Percentiles rank a stretch among this genome's conserved stretches.
These are phyloP conservation scores for Pharmacophagus antenor DNA, from an alignment of 2,888 invertebrate genomes.

Conservation along the genomic window DNA sequence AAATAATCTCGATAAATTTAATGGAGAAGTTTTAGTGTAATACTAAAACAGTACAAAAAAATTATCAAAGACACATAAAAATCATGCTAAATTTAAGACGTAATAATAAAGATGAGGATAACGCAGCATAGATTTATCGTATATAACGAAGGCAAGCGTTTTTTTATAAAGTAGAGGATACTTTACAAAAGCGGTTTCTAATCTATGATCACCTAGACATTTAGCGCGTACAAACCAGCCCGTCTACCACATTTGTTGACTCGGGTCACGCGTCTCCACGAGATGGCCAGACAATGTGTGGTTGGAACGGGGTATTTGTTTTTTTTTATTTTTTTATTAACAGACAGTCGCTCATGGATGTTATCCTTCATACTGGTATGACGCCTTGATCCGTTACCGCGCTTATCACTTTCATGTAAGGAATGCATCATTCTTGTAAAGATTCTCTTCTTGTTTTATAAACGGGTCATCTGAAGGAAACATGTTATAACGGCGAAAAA, in stretches of 20 bases:
- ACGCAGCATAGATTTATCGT: background rate
- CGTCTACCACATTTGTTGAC: slow-evolving; percentile 15
- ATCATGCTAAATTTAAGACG: background rate
- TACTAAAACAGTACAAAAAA: no score
- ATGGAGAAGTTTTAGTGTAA: no score
- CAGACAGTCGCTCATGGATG: slow-evolving; percentile 22
- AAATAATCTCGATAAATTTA: no score
- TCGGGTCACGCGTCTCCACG: slow-evolving; percentile 19
- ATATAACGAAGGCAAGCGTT: slow-evolving; percentile 2
- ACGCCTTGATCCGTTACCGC: slow-evolving; percentile 25
- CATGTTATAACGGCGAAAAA: slow-evolving; percentile 19
- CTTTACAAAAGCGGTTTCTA: slow-evolving; percentile 19
- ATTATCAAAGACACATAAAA: no score
- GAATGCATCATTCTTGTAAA: slow-evolving; percentile 26
- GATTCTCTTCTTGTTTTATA: slow-evolving; percentile 3
- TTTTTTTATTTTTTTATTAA: slow-evolving; percentile 28
- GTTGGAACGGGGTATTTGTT: slow-evolving; percentile 28
- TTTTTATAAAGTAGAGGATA: slow-evolving; percentile 7
- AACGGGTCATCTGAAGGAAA: slow-evolving; percentile 10
- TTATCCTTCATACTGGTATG: slow-evolving; percentile 16
- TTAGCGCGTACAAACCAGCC: slow-evolving; percentile 20
- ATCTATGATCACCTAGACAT: slow-evolving; percentile 26
- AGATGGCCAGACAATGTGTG: slow-evolving; percentile 32
- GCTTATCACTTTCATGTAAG: slow-evolving; percentile 30
- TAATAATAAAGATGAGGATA: background rate